Evolutionary conservation across 1,140 invertebrate species (phyloP), one percentile per base, ranked within the genome.

Genomic region (Carposina sasakii): DNA sequence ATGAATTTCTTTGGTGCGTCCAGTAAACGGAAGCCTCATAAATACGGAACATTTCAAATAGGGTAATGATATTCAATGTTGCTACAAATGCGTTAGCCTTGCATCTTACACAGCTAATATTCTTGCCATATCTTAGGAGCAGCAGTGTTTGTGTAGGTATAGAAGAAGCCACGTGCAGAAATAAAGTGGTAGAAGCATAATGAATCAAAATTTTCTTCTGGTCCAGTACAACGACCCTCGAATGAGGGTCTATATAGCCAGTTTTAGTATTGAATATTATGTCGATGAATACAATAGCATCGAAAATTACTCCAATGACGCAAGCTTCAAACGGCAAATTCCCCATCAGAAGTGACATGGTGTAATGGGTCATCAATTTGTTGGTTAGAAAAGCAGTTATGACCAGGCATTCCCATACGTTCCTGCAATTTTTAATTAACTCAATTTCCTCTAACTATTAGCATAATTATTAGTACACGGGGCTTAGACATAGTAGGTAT

Each of bases 181-280:
- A 70, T n/a, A 68, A 30, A 19, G 63, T 67, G 0, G 48, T 68
- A 0, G 56, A 62, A 12, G 53, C 54, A 51, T 55, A 73, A 12
- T 68, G 41, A 1, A 60, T 2, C 5, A 63, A 16, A 2, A 48
- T 26, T 19, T 61, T 55, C 10, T 52, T 52, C 0, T 22, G 21
- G 13, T 66, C 52, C 15, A 73, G 36, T 6, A 67, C 31, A 9
- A 71, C 43, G 20, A 43, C 52, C 31, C 48, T 61, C 1, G 48
- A 31, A 12, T 50, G 36, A 13, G 44, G 22, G 21, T 63, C 37
- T 12, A 62, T 52, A 30, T 63, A 70, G 12, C 67, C 70, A 15
- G 63, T 64, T 19, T 43, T 52, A n/a, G 58, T 34, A 31, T 56
- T 70, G 2, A 70, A 36, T 9, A 60, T 55, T 26, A 70, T 44